Evolutionary conservation across 2,797 vertebrate genomes (phyloP), one percentile per base, ranked within the genome.

Genomic region (Betta splendens): DNA sequence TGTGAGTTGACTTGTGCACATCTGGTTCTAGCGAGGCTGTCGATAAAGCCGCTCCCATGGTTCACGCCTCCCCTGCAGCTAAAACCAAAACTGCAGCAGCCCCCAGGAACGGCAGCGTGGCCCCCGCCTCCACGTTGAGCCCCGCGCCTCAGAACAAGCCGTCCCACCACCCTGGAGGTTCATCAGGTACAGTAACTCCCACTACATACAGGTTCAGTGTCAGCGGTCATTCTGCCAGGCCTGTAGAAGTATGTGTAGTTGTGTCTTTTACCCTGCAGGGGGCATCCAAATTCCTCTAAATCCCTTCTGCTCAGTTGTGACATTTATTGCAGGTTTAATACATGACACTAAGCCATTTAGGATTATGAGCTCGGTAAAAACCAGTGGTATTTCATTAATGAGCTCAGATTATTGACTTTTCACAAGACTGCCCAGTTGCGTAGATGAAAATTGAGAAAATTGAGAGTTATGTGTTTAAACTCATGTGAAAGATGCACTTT

Each of bases 111-210:
- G 58, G 92, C 10, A 89, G 75, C 32, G 35, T 80, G 2, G 1
- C 57, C 0, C 48, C 93, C 9, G 78, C 86, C 0, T 22, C 93
- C 0, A 52, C 76, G 0, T 90, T 88, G 79, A 89, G 89, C n/a
- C 8, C 64, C 0, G 78, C 76, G 21, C 50, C 86, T 44, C 72
- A 83, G 5, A 77, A 53, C 1, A 94, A 92, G 69, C 67, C 89
- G 0, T 64, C 85, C 64, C 92, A 85, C 92, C 92, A 91, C 23
- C 71, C 83, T 17, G 73, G 89, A 32, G 89, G 43, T 59, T 85
- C 79, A 78, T 40, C 93, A 95, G 94, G 94, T 96, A 93, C 0
- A 60, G 32, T 22, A 32, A 48, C 50, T 47, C 26, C 7, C 7
- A 7, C 32, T 38, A 5, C n/a, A n/a, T n/a, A n/a, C n/a, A n/a